Conservation (phyloP, 2,888 invertebrate genomes). For the Pristionchus fissidentatus region DNA sequence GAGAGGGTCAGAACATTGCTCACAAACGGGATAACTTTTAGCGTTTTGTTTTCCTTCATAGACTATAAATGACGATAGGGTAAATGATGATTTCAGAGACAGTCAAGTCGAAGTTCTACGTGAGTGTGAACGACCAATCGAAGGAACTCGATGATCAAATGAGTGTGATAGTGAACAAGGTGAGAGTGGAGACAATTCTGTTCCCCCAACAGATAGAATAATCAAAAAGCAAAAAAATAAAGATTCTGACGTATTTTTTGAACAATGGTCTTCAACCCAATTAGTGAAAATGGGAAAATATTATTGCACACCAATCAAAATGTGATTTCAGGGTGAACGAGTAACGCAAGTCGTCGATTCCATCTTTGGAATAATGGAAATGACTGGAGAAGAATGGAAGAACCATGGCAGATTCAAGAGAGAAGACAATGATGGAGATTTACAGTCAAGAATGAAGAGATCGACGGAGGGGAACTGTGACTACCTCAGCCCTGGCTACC, state of each 20-base stretch:
- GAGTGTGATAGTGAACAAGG: not conserved
- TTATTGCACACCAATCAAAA: too few species aligned
- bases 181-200: not conserved
- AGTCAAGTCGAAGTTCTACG: not conserved
- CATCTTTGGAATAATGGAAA: not conserved
- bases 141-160: not conserved
- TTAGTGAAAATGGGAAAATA: too few species aligned
- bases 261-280: too few species aligned
- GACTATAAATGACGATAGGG: too few species aligned
- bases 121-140: not conserved
- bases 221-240: not conserved
- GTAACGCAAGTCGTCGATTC: not conserved
- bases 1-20: too few species aligned
- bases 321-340: not conserved
- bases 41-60: too few species aligned
- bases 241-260: too few species aligned
- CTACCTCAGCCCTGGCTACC: not conserved
- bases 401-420: constrained; percentile 3
- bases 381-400: not conserved
- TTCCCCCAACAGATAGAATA: too few species aligned
- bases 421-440: not conserved
- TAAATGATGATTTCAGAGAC: too few species aligned
- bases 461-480: too few species aligned
- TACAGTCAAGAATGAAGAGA: too few species aligned
- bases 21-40: too few species aligned